Evolutionary conservation across 2,113 vertebrate genomes (phyloP), one percentile per base, ranked within the genome.

Genomic region (Chascanopsetta lugubris): DNA sequence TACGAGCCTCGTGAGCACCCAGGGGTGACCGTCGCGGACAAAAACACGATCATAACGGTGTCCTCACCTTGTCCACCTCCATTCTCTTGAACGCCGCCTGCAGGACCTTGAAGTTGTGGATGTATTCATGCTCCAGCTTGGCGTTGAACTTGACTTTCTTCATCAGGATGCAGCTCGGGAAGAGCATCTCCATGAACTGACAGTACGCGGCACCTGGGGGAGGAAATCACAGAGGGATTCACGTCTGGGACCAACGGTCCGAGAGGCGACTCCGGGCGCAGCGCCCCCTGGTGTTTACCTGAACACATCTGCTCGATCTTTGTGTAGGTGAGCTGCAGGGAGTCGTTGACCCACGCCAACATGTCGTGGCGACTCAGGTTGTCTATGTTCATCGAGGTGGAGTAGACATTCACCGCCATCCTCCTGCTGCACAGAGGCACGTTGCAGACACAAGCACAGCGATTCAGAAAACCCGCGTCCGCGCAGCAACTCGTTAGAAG

Each of bases 151-250:
- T 99, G 53, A 98, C 94, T 89, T 95, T 99, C 76, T 96, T 94
- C 83, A 99, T 82, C 83, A 96, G 89, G 63, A 99, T 91, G 54
- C 95, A 97, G 54, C 97, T 96, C 0, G 97, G 96, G 89, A 99
- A 99, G 75, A 99, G 89, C 95, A 99, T 98, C 91, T 98, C 96
- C 97, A 99, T 99, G 86, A 98, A 97, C 91, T 99, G 97, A 87
- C 97, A 99, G 71, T 98, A 98, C 0, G 95, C 96, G 6, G 86
- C 91, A 18, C 97, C 97, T 99, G 74, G 0, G 5, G 10, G 8
- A 10, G 7, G n/a, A 29, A 17, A 18, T 9, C 20, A 53, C 1
- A n/a, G 8, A 63, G 2, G 62, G 0, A 43, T 58, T 18, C 3
- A 58, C 1, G 32, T n/a, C 38, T 42, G n/a, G n/a, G n/a, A n/a